Evolutionary conservation across 2,113 vertebrate species (phyloP), one percentile per base, ranked within the genome.

Genomic region (Equus przewalskii): DNA sequence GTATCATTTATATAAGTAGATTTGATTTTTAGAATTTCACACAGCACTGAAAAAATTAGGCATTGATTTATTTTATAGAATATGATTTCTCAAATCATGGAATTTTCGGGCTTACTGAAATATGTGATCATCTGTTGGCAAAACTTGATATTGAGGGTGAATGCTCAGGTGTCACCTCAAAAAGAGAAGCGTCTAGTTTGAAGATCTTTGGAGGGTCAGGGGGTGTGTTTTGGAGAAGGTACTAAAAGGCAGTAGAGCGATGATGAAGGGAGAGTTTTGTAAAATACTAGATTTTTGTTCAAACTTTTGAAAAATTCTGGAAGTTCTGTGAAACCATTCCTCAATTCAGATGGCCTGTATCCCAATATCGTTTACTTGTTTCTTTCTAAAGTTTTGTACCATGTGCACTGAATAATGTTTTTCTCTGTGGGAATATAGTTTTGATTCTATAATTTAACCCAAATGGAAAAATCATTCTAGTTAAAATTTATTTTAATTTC

Each of bases 401-500:
- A 12, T 41, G 64, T 92, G 46, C 62, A 46, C 15, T 28, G 21
- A 58, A 18, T 90, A 41, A 80, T 30, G 28, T 64, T 89, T 89
- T 4, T 21, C 30, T 21, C 46, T 16, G 21, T 44, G 49, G n/a
- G 22, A 80, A 75, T 80, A 8, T 72, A 15, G 82, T 89, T 95
- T 92, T 92, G 54, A 83, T 83, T 54, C 46, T 91, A 18, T 60
- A 94, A 84, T 88, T 83, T 64, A 88, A 46, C 88, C 24, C 30
- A 91, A 49, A 78, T 60, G 41, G 65, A 51, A 64, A 93, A 67
- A 82, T 51, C 60, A 56, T 62, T 90, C 19, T 44, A n/a, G 14
- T 73, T 82, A 80, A 51, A 90, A 11, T 80, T 80, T 83, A 76
- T 87, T 87, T 87, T 76, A 44, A 93, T 87, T 96, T 97, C 16